Conservation (phyloP, 2,113 vertebrate genomes). For the Ciconia maguari region DNA sequence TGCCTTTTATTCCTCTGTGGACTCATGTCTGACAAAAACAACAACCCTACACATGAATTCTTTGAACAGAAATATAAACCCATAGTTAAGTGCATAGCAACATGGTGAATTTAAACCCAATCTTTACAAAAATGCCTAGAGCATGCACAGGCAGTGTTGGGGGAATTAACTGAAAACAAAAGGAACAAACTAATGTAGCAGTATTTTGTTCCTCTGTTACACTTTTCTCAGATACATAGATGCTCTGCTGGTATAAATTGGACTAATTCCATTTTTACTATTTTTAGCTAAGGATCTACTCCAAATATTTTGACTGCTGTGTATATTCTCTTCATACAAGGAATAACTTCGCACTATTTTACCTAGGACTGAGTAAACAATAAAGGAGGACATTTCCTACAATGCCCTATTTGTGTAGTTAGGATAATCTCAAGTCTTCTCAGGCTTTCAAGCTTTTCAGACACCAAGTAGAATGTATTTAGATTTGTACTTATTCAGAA, state of each 20-base stretch:
- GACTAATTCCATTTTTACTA: background rate
- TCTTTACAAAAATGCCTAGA: constrained; percentile 7
- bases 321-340: background rate
- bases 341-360: background rate
- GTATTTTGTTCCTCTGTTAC: background rate
- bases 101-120: constrained; percentile 14
- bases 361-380: background rate
- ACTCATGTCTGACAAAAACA: background rate
- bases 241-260: background rate
- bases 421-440: constrained; percentile 17
- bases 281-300: background rate
- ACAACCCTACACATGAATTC: background rate
- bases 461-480: background rate
- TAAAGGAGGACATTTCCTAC: background rate
- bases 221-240: background rate
- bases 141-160: background rate
- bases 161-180: constrained; percentile 41
- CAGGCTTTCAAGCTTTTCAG: background rate
- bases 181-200: background rate
- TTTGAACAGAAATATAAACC: background rate
- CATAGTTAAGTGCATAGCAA: background rate
- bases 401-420: background rate
- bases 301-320: background rate
- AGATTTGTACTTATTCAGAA: constrained; percentile 8
- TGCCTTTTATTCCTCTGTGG: background rate